Evolutionary conservation across 1,140 invertebrate genomes (phyloP), one percentile per base, ranked within the genome.

Genomic region (Stratiolaelaps scimitus): DNA sequence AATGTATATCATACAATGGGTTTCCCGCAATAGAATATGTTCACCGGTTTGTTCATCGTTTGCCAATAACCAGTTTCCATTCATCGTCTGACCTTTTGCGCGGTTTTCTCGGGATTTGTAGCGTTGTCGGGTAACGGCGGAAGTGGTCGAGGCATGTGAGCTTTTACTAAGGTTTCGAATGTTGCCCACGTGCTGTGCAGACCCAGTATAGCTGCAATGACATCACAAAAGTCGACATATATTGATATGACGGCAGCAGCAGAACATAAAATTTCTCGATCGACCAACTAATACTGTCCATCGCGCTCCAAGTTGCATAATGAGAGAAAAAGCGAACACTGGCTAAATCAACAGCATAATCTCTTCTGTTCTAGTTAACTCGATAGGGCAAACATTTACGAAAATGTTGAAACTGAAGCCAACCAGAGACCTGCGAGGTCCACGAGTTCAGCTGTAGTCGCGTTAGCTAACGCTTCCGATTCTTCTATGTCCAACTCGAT

Each of bases 361-460:
- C n/a, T n/a, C n/a, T n/a, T n/a, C n/a, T n/a, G n/a, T n/a, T n/a
- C n/a, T n/a, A n/a, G n/a, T n/a, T n/a, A n/a, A n/a, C n/a, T n/a
- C n/a, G n/a, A n/a, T n/a, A n/a, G n/a, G n/a, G n/a, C n/a, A n/a
- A n/a, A n/a, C n/a, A n/a, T n/a, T n/a, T n/a, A n/a, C n/a, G 19
- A 13, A 56, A 26, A 34, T 7, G 17, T 13, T 19, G 48, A 15
- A 34, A 46, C 17, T 17, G 20, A 28, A 46, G 26, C 28, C 45
- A 28, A 43, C 43, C 72, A 78, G 79, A 91, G 79, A 91, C 92
- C 92, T 73, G 95, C 95, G 72, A 99, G 82, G 81, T 99, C 95
- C 71, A 98, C 97, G 70, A 99, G 87, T 81, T 99, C 95, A 78
- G 96, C 91, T 80, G 98, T 94, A 68, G 88, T 83, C 44, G 95